These are phyloP conservation scores for Toxonevra muliebris DNA, from an alignment of 2,888 invertebrate genomes.

Conservation along the genomic window DNA sequence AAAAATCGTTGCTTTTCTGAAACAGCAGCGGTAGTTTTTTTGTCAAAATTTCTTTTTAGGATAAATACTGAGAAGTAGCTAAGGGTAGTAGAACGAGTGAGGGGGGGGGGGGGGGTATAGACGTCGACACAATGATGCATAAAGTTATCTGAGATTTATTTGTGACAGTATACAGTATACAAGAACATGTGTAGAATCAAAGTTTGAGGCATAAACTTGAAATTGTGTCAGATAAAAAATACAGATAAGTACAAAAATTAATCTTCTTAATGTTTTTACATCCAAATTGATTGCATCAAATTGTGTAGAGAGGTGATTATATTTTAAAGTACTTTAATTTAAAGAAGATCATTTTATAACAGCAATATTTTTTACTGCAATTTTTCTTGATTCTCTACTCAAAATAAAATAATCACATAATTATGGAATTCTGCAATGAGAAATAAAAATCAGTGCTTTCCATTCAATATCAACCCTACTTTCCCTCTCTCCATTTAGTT, in stretches of 20 bases:
- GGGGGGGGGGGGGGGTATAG: not conserved
- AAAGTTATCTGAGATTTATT: constrained; percentile 53
- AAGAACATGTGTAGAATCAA: not conserved
- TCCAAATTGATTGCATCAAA: constrained; percentile 36
- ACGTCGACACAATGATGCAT: constrained; percentile 53
- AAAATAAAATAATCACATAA: too few species aligned
- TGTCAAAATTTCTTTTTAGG: constrained; percentile 45
- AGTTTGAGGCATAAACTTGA: not conserved
- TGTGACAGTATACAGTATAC: not conserved
- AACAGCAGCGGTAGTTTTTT: constrained; percentile 41
- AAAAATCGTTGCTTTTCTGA: constrained; percentile 24
- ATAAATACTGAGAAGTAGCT: not conserved
- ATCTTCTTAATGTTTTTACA: constrained; percentile 55
- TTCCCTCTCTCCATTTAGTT: too few species aligned
- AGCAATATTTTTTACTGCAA: too few species aligned
- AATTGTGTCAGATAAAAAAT: not conserved
- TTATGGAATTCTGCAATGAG: too few species aligned
- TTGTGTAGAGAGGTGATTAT: constrained; percentile 43
- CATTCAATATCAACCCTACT: too few species aligned
- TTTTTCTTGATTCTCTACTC: too few species aligned
- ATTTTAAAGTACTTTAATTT: constrained; percentile 47
- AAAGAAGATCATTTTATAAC: too few species aligned
- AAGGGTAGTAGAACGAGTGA: too few species aligned
- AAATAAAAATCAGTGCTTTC: too few species aligned
- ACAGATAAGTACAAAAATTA: constrained; percentile 49